A percentile compares a stretch with the other conserved stretches of the same genome.
Evolutionary conservation across 2,888 invertebrate species (phyloP).

Genomic region (Polietes domitor): DNA sequence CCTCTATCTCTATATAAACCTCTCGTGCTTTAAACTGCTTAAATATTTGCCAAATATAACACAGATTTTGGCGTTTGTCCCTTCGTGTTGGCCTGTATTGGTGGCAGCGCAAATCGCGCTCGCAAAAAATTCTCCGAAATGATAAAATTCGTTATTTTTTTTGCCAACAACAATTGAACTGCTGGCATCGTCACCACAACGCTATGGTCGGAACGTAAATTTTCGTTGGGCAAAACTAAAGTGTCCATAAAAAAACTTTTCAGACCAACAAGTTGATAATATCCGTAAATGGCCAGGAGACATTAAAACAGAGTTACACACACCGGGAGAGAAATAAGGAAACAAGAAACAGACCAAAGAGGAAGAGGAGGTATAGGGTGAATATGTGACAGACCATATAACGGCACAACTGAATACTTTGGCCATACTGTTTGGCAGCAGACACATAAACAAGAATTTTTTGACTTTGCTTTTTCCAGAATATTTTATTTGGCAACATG

Average conservation of each 20-base stretch:
- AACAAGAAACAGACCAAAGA: too few relatives aligned
- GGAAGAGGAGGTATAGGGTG: not conserved
- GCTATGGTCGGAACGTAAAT: too few relatives aligned
- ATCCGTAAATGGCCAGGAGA: slow-evolving; percentile 12
- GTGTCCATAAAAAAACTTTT: slow-evolving; percentile 57
- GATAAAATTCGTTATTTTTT: not conserved
- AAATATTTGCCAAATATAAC: too few relatives aligned
- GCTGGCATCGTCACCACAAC: too few relatives aligned
- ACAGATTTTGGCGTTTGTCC: too few relatives aligned
- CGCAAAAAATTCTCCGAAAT: too few relatives aligned
- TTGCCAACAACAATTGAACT: not conserved
- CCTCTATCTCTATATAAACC: too few relatives aligned
- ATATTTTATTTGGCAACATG: slow-evolving; percentile 37
- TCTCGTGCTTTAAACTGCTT: too few relatives aligned
- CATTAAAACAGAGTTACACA: not conserved
- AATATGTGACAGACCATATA: not conserved
- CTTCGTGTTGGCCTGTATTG: too few relatives aligned
- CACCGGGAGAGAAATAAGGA: too few relatives aligned
- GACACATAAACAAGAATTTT: slow-evolving; percentile 42
- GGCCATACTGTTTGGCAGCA: slow-evolving; percentile 42
- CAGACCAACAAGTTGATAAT: slow-evolving; percentile 59
- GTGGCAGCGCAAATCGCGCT: too few relatives aligned
- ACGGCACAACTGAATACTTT: not conserved
- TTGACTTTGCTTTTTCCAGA: not conserved
- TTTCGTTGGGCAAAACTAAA: slow-evolving; percentile 4